Conservation (phyloP, 2,113 vertebrate species). For the Talpa occidentalis region DNA sequence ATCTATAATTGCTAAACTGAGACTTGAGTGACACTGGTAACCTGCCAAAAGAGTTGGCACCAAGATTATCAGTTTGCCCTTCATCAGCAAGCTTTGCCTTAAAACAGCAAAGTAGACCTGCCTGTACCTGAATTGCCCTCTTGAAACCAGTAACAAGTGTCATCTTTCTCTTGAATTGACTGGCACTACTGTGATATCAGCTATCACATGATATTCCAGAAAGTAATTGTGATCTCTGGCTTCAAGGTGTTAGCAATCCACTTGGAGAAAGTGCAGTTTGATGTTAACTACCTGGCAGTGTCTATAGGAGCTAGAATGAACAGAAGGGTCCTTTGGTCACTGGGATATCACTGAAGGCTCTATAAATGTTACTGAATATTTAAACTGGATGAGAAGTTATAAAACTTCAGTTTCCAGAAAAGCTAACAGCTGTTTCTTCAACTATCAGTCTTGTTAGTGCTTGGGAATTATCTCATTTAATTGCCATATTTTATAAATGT, state of each 20-base stretch:
- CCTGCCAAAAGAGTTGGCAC: not conserved
- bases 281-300: not conserved
- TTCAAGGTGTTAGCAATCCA: not conserved
- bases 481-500: conserved; percentile 7
- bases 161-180: conserved; percentile 26
- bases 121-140: conserved; percentile 23
- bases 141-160: not conserved
- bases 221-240: conserved; percentile 12
- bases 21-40: conserved; percentile 13
- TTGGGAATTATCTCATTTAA: not conserved
- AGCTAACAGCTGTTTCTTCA: not conserved
- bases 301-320: not conserved
- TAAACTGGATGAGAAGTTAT: not conserved
- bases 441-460: not conserved
- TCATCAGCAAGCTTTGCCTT: not conserved
- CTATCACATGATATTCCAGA: not conserved
- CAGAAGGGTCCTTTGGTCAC: not conserved
- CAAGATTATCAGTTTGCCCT: not conserved
- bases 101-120: not conserved
- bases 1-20: conserved; percentile 22
- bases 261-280: not conserved
- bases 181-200: conserved; percentile 23
- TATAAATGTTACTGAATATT: not conserved
- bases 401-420: conserved; percentile 49
- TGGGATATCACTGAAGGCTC: not conserved